A percentile compares a stretch with the other conserved stretches of the same genome.
These are phyloP conservation scores for Sakesphorus luctuosus DNA, from an alignment of 2,113 vertebrate genomes.

Conservation along the genomic window DNA sequence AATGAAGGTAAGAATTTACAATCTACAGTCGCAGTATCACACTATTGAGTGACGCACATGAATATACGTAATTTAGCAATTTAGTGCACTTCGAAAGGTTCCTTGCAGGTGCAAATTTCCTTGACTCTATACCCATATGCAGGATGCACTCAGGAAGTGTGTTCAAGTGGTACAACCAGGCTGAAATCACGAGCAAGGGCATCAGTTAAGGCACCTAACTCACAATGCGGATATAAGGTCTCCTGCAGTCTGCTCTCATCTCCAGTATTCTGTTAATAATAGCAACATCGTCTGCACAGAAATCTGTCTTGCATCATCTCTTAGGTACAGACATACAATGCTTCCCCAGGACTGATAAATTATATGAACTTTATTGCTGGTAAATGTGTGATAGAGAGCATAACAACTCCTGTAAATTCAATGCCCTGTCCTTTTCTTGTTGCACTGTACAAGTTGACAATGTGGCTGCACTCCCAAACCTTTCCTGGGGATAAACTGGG, in stretches of 20 bases:
- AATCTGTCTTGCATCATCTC: neutral
- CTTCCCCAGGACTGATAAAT: neutral
- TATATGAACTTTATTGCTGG: neutral
- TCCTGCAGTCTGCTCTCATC: neutral
- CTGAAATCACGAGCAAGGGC: neutral
- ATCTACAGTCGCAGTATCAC: neutral
- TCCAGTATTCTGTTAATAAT: neutral
- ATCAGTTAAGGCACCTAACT: neutral
- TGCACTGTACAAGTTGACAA: neutral
- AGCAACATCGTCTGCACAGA: neutral
- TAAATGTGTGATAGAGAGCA: neutral
- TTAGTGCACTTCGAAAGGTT: neutral
- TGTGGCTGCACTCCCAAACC: neutral
- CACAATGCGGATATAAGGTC: neutral
- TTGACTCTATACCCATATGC: neutral
- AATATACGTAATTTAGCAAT: neutral
- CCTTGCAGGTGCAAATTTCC: neutral
- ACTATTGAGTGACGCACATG: neutral
- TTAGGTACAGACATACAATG: neutral
- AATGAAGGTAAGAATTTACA: neutral
- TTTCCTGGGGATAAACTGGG: neutral
- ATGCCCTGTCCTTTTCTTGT: neutral
- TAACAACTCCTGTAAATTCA: neutral
- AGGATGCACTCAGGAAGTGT: neutral
- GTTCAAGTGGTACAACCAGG: neutral